These are phyloP conservation scores for Thymelicus sylvestris DNA, from an alignment of 2,888 invertebrate genomes.

Conservation along the genomic window DNA sequence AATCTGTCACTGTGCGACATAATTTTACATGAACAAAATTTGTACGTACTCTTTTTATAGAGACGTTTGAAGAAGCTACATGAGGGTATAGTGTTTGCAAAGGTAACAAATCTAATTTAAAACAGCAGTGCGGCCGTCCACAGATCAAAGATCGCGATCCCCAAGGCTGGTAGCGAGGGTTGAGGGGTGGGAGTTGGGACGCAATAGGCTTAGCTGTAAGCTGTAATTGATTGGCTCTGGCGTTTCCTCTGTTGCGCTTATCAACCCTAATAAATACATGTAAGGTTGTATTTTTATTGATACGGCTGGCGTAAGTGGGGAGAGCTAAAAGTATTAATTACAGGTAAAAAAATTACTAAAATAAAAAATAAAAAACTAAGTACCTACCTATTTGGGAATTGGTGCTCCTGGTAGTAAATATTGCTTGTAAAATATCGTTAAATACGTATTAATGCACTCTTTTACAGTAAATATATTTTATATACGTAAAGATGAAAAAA, in stretches of 20 bases:
- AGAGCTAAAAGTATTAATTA: no score
- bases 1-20: no score
- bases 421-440: no score
- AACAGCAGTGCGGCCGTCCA: slow-evolving; percentile 16
- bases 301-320: neutral
- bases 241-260: slow-evolving; percentile 16
- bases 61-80: neutral
- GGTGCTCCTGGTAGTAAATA: no score
- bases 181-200: neutral
- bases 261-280: neutral
- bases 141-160: slow-evolving; percentile 32
- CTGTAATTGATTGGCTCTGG: slow-evolving; percentile 30
- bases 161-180: slow-evolving; percentile 14
- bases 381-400: no score
- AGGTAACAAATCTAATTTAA: slow-evolving; percentile 27
- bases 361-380: no score
- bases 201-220: slow-evolving; percentile 29
- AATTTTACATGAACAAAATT: no score
- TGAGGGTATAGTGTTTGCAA: neutral
- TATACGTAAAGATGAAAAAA: no score
- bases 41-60: neutral
- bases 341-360: no score
- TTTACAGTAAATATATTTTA: no score
- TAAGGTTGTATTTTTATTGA: slow-evolving; percentile 1
- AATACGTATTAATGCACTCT: no score